Evolutionary conservation across 2,113 vertebrate genomes (phyloP).

Genomic region (Aldabrachelys gigantea): DNA sequence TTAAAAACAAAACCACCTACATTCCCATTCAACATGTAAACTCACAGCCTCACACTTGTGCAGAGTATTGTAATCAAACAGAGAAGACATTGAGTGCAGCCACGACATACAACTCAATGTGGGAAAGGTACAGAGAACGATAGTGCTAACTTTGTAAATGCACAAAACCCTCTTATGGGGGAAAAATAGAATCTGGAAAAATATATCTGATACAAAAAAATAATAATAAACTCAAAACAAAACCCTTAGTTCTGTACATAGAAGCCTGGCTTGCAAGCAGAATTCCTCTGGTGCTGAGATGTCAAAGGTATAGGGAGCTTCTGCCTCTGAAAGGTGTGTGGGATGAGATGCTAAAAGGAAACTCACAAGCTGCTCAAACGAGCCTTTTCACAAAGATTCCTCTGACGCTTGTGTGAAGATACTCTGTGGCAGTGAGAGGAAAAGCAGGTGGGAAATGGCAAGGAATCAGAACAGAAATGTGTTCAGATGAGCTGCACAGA

Average conservation of each 20-base stretch:
- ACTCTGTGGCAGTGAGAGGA: constrained; percentile 22
- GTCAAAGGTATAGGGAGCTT: not conserved
- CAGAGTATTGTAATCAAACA: not conserved
- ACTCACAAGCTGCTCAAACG: not conserved
- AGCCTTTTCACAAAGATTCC: constrained; percentile 43
- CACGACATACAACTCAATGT: not conserved
- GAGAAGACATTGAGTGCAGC: not conserved
- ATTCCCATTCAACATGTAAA: not conserved
- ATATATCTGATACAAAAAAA: constrained; percentile 24
- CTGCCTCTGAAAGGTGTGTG: not conserved
- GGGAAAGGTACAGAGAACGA: not conserved
- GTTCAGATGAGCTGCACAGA: not conserved
- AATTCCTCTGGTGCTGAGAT: constrained; percentile 18
- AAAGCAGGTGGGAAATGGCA: constrained; percentile 22
- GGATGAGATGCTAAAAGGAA: constrained; percentile 3
- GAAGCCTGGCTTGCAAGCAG: constrained; percentile 71
- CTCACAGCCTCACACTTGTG: not conserved
- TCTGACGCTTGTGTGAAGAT: accelerated
- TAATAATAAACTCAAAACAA: constrained; percentile 23
- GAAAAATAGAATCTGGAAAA: constrained; percentile 36
- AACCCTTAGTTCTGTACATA: constrained; percentile 36
- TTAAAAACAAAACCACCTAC: not conserved
- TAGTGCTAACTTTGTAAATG: not conserved
- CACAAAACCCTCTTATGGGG: constrained; percentile 36
- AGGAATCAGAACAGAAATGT: constrained; percentile 28